These are phyloP conservation scores for Cephus runcator DNA, from an alignment of 2,888 invertebrate species.

Conservation along the genomic window DNA sequence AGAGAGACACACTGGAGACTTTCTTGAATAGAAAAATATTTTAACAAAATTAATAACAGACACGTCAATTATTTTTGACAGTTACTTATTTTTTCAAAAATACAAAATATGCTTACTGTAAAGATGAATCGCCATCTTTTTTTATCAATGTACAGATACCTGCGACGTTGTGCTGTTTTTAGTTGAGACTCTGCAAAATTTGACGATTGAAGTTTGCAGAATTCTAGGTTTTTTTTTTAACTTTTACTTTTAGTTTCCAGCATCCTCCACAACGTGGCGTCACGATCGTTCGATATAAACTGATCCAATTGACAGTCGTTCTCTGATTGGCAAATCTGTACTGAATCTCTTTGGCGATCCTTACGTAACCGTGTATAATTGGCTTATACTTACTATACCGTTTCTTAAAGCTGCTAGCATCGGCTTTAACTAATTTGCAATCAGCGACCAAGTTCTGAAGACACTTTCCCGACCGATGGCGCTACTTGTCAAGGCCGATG, in stretches of 20 bases:
- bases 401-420: slow-evolving; percentile 41
- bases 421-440: slow-evolving; percentile 64
- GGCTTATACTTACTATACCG: neutral
- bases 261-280: neutral
- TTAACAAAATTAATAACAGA: neutral
- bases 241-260: neutral
- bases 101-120: neutral
- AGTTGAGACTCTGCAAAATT: neutral
- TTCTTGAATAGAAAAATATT: neutral
- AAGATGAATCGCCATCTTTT: neutral
- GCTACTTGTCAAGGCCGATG: slow-evolving; percentile 42
- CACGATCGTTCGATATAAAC: neutral
- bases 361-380: neutral
- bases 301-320: neutral
- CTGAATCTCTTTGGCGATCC: neutral
- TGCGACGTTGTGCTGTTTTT: neutral
- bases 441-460: slow-evolving; percentile 56
- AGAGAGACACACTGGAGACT: neutral
- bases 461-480: slow-evolving; percentile 29
- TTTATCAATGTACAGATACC: neutral
- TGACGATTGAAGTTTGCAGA: neutral
- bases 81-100: neutral
- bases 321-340: neutral
- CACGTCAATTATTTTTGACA: neutral
- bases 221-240: neutral